phyloP scores from a whole-genome alignment of 1,140 invertebrate species.

The Micrasema minimum region DNA sequence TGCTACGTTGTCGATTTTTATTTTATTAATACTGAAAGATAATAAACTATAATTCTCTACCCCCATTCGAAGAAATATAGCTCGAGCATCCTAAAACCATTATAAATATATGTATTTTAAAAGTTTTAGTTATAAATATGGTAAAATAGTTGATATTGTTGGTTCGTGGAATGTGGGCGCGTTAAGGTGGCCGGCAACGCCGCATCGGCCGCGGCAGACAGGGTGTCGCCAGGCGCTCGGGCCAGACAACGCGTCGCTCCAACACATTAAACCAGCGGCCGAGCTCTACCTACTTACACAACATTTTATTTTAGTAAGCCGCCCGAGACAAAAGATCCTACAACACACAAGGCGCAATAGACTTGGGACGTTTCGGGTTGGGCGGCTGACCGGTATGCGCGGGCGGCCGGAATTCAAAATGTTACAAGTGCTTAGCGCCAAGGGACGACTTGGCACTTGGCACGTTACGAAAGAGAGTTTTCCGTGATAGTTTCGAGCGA shows the following conservation, averaged over 20 bases:
- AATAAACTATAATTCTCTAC: too few relatives aligned
- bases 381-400: slow-evolving; percentile 25
- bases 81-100: too few relatives aligned
- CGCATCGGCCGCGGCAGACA: slow-evolving; percentile 83
- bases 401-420: slow-evolving; percentile 34
- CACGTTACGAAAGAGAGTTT: background rate
- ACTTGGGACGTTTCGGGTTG: slow-evolving; percentile 3
- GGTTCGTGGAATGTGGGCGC: slow-evolving; percentile 62
- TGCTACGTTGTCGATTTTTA: slow-evolving; percentile 64
- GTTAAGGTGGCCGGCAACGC: slow-evolving; percentile 74
- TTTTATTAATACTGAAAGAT: too few relatives aligned
- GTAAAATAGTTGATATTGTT: too few relatives aligned
- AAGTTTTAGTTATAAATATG: too few relatives aligned
- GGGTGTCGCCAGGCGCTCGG: slow-evolving; percentile 84
- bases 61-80: too few relatives aligned
- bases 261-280: slow-evolving; percentile 23
- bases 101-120: too few relatives aligned
- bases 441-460: background rate
- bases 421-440: slow-evolving; percentile 37
- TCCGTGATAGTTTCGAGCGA: background rate
- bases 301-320: slow-evolving; percentile 42
- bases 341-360: slow-evolving; percentile 31
- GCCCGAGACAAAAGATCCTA: slow-evolving; percentile 8
- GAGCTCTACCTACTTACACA: slow-evolving; percentile 42
- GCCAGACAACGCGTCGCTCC: slow-evolving; percentile 78